Percentiles rank a stretch among this genome's conserved stretches.
Evolutionary conservation across 2,888 invertebrate genomes (phyloP).

Genomic region (Abscondita cerata): DNA sequence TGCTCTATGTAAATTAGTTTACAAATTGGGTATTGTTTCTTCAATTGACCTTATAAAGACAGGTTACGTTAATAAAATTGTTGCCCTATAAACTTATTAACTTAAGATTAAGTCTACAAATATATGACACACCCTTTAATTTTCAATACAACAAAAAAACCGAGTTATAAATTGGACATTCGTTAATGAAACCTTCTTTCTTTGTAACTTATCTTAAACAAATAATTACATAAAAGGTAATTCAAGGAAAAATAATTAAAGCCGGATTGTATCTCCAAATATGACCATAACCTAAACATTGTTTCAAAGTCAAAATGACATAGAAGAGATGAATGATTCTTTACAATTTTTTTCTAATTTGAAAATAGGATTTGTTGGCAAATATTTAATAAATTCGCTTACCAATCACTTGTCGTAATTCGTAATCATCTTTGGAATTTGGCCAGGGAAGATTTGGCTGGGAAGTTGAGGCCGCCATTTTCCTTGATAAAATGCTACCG

Average conservation of each 20-base stretch:
- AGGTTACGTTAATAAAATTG: slow-evolving; percentile 45
- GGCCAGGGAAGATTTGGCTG: slow-evolving; percentile 74
- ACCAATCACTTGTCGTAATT: slow-evolving; percentile 93
- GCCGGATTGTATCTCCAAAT: slow-evolving; percentile 54
- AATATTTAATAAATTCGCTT: slow-evolving; percentile 56
- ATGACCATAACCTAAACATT: slow-evolving; percentile 53
- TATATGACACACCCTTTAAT: slow-evolving; percentile 32
- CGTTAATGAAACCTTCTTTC: not conserved
- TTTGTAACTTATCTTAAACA: not conserved
- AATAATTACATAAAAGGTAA: not conserved
- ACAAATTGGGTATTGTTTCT: slow-evolving; percentile 31
- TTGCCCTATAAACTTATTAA: slow-evolving; percentile 41
- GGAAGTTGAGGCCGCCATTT: slow-evolving; percentile 66
- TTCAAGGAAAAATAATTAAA: slow-evolving; percentile 26
- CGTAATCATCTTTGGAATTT: slow-evolving; percentile 91
- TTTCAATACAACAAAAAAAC: slow-evolving; percentile 9
- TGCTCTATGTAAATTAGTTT: slow-evolving; percentile 15
- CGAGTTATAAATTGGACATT: not conserved
- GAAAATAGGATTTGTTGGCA: not conserved
- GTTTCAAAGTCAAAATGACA: slow-evolving; percentile 15
- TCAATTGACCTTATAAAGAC: slow-evolving; percentile 49
- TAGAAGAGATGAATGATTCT: slow-evolving; percentile 6
- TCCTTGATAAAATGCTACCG: slow-evolving; percentile 65
- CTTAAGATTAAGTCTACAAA: slow-evolving; percentile 38
- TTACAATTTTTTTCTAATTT: slow-evolving; percentile 6